Conservation (phyloP, 2,113 vertebrate genomes). For the Shinisaurus crocodilurus region DNA sequence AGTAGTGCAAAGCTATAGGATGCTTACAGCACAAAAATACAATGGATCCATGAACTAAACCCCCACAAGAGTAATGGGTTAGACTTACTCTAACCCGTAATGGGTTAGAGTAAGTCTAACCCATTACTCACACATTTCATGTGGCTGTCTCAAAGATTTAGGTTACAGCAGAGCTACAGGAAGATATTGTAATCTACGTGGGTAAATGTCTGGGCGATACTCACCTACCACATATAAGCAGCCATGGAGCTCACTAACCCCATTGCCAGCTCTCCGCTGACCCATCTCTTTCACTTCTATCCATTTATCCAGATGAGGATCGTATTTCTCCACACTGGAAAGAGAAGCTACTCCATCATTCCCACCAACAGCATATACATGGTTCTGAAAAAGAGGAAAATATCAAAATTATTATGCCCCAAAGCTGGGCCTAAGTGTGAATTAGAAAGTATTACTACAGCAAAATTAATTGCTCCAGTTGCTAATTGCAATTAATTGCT, state of each 20-base stretch:
- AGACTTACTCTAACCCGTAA: no score
- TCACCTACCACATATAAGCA: constrained; percentile 97
- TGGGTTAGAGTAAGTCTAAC: not conserved
- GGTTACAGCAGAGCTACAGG: not conserved
- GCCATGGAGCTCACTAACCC: constrained; percentile 95
- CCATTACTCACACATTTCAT: not conserved
- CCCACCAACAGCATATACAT: constrained; percentile 94
- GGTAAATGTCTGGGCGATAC: constrained; percentile 58
- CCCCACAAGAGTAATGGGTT: not conserved
- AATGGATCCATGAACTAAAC: not conserved
- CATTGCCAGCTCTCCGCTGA: constrained; percentile 93
- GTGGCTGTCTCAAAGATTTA: not conserved
- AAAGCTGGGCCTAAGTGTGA: not conserved
- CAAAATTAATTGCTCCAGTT: not conserved
- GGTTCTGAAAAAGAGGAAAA: constrained; percentile 78
- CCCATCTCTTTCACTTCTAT: constrained; percentile 95
- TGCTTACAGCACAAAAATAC: not conserved
- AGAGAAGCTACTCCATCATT: constrained; percentile 95
- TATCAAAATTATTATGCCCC: not conserved
- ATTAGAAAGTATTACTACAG: not conserved
- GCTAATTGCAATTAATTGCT: no score
- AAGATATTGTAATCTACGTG: not conserved
- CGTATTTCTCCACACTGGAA: constrained; percentile 94
- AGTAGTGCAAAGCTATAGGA: not conserved
- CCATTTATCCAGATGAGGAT: constrained; percentile 98